Evolutionary conservation across 2,113 vertebrate genomes (phyloP).

Genomic region (Ageneiosus marmoratus): DNA sequence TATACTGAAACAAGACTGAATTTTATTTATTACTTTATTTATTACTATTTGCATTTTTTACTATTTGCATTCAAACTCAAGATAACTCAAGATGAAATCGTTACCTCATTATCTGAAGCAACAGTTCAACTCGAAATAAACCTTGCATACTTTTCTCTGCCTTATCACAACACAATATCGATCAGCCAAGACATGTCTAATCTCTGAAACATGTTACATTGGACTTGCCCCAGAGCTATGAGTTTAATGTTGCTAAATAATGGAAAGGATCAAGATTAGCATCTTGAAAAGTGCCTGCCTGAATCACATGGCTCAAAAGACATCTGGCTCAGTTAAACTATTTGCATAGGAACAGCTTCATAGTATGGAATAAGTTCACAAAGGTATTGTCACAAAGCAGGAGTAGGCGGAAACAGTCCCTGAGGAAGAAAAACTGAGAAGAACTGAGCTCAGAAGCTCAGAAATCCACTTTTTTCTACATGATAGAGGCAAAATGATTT

Average conservation of each 20-base stretch:
- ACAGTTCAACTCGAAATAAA: neutral
- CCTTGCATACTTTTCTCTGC: neutral
- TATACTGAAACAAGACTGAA: neutral
- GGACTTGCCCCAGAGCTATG: neutral
- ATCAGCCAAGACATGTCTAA: neutral
- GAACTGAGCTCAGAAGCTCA: neutral
- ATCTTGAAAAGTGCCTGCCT: neutral
- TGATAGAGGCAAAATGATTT: neutral
- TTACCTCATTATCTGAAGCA: neutral
- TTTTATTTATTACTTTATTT: neutral
- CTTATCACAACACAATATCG: neutral
- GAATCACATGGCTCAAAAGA: neutral
- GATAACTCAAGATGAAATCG: neutral
- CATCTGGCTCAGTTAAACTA: neutral
- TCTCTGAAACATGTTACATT: neutral
- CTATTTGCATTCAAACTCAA: neutral
- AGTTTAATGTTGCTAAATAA: neutral
- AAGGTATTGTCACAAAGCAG: neutral
- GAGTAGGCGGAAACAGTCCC: neutral
- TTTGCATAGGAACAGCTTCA: too few species aligned
- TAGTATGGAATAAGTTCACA: neutral
- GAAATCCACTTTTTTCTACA: neutral
- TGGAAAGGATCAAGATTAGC: neutral
- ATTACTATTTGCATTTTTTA: neutral
- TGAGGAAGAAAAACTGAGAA: neutral